These are phyloP conservation scores for Euclidia mi DNA, from an alignment of 2,888 invertebrate species.

Conservation along the genomic window DNA sequence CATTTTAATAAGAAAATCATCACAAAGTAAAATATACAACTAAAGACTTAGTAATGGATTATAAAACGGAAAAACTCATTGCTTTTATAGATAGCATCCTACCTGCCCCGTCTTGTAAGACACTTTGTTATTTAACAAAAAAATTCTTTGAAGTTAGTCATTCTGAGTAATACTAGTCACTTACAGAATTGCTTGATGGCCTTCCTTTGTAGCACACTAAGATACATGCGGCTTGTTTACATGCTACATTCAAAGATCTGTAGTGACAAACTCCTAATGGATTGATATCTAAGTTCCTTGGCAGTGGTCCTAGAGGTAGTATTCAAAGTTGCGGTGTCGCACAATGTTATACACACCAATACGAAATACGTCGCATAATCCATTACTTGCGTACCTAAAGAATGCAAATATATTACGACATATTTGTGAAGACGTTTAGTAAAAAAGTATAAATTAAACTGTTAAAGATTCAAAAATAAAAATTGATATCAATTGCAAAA, in stretches of 20 bases:
- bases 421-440: too few species aligned
- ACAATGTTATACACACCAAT: neutral
- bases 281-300: slow-evolving; percentile 10
- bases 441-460: too few species aligned
- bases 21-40: slow-evolving; percentile 3
- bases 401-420: too few species aligned
- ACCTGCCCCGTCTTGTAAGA: slow-evolving; percentile 3
- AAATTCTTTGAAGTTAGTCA: neutral
- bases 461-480: too few species aligned
- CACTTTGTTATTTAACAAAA: slow-evolving; percentile 3
- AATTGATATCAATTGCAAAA: too few species aligned
- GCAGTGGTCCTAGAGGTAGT: neutral
- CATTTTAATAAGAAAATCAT: neutral
- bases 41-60: neutral
- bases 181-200: slow-evolving; percentile 10
- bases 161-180: slow-evolving; percentile 4
- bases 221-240: neutral
- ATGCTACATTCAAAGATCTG: slow-evolving; percentile 2
- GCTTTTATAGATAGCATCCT: neutral
- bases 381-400: too few species aligned
- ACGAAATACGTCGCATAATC: neutral
- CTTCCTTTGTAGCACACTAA: slow-evolving; percentile 11
- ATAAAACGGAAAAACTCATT: slow-evolving; percentile 5
- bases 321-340: neutral
- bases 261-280: slow-evolving; percentile 14